phyloP scores from a whole-genome alignment of 1,140 invertebrate genomes.

The Drosophila tristis region DNA sequence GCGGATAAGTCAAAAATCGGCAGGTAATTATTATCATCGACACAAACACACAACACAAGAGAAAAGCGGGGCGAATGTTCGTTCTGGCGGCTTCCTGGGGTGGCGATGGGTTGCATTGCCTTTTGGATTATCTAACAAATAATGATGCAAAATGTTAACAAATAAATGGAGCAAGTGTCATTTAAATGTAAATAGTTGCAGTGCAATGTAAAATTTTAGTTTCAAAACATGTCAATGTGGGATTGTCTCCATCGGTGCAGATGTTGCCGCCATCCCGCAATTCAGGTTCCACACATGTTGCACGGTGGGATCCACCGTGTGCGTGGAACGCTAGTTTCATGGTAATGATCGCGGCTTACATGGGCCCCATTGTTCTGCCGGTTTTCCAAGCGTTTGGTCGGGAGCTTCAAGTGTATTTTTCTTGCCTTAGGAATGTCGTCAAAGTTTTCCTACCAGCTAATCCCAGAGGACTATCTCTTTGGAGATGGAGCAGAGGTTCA shows the following conservation, averaged over 20 bases:
- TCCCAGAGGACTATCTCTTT: slow-evolving; percentile 47
- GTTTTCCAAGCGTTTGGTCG: slow-evolving; percentile 14
- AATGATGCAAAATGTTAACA: slow-evolving; percentile 33
- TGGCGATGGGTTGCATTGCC: too few relatives aligned
- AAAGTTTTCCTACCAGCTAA: slow-evolving; percentile 69
- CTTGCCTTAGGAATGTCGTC: slow-evolving; percentile 48
- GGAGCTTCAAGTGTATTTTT: slow-evolving; percentile 4
- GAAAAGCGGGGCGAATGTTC: slow-evolving; percentile 41
- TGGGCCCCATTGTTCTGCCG: slow-evolving; percentile 15
- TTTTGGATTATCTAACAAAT: slow-evolving; percentile 68
- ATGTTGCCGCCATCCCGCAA: too few relatives aligned
- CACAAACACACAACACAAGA: slow-evolving; percentile 14
- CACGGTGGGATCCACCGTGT: too few relatives aligned
- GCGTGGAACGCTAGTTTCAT: slow-evolving; percentile 3
- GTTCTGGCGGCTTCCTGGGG: slow-evolving; percentile 38
- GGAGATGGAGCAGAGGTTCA: slow-evolving; percentile 10
- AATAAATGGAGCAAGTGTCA: slow-evolving; percentile 1
- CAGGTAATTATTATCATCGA: slow-evolving; percentile 85
- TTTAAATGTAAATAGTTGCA: background rate
- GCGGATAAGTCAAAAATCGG: slow-evolving; percentile 89
- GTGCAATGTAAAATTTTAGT: background rate
- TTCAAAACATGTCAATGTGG: background rate
- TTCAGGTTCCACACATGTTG: too few relatives aligned
- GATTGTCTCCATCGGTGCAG: too few relatives aligned
- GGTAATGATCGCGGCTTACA: slow-evolving; percentile 1